Evolutionary conservation across 2,797 vertebrate genomes (phyloP).

Genomic region (Aeoliscus strigatus): DNA sequence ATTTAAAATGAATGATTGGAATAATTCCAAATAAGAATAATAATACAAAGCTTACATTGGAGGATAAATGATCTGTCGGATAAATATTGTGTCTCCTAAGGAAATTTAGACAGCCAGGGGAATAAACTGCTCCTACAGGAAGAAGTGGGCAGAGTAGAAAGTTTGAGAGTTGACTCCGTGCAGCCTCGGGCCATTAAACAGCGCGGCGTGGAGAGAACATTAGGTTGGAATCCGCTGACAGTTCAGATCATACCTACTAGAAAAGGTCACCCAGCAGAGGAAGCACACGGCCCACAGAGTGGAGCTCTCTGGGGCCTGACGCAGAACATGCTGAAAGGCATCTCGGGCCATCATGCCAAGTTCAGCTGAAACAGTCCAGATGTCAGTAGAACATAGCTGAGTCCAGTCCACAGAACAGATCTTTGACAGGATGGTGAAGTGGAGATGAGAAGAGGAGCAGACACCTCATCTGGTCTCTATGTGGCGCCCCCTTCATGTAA

Average conservation of each 20-base stretch:
- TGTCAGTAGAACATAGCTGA: neutral
- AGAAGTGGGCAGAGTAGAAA: slow-evolving; percentile 18
- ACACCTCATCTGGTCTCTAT: too few relatives aligned
- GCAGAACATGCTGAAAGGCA: slow-evolving; percentile 23
- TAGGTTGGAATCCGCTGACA: slow-evolving; percentile 47
- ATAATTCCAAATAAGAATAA: too few relatives aligned
- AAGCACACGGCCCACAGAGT: slow-evolving; percentile 26
- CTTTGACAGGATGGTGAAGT: too few relatives aligned
- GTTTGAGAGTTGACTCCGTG: slow-evolving; percentile 23
- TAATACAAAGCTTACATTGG: too few relatives aligned
- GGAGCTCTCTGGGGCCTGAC: slow-evolving; percentile 21
- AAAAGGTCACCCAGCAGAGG: slow-evolving; percentile 46
- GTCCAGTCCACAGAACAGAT: too few relatives aligned
- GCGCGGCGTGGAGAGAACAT: slow-evolving; percentile 18
- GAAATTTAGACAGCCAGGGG: neutral
- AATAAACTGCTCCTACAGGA: slow-evolving; percentile 18
- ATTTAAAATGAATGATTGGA: too few relatives aligned
- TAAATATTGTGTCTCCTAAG: neutral
- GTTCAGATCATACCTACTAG: slow-evolving; percentile 30
- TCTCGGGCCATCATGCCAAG: slow-evolving; percentile 11
- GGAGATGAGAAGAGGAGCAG: too few relatives aligned
- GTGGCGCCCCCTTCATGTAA: too few relatives aligned
- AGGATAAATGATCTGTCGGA: too few relatives aligned
- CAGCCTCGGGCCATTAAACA: slow-evolving; percentile 27
- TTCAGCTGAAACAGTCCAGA: slow-evolving; percentile 31